Percentiles rank a stretch among this genome's conserved stretches.
These are phyloP conservation scores for Tylochromis polylepis DNA, from an alignment of 2,113 vertebrate genomes.

Conservation along the genomic window DNA sequence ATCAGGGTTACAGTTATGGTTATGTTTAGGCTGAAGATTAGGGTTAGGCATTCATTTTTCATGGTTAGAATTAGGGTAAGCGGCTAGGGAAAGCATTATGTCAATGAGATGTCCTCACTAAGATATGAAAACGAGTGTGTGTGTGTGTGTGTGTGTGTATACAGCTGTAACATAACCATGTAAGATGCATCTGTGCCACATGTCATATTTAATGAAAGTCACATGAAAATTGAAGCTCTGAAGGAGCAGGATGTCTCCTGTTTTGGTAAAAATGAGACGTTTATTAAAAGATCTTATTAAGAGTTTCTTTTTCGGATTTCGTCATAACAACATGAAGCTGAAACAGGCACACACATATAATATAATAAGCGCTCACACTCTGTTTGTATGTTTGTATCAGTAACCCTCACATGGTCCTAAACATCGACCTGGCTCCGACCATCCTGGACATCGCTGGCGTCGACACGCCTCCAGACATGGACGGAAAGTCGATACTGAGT, in stretches of 20 bases:
- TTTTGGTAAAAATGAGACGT: neutral
- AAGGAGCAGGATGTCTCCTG: neutral
- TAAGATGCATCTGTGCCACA: neutral
- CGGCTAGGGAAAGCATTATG: neutral
- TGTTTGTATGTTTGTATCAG: constrained; percentile 65
- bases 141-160: neutral
- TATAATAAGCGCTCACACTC: neutral
- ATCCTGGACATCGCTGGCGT: constrained; percentile 95
- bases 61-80: neutral
- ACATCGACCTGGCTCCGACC: constrained; percentile 95
- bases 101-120: neutral
- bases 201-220: neutral
- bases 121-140: accelerated
- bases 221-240: neutral
- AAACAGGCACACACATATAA: accelerated
- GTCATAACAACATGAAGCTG: neutral
- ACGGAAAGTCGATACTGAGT: constrained; percentile 89
- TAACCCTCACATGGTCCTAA: constrained; percentile 92
- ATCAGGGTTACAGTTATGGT: neutral
- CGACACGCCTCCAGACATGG: constrained; percentile 92
- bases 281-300: neutral
- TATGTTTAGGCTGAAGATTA: neutral
- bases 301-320: neutral
- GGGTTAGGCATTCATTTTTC: neutral
- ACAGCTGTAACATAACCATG: neutral